Evolutionary conservation across 2,888 invertebrate genomes (phyloP), one percentile per base, ranked within the genome.

Genomic region (Sphaerophoria rueppellii): DNA sequence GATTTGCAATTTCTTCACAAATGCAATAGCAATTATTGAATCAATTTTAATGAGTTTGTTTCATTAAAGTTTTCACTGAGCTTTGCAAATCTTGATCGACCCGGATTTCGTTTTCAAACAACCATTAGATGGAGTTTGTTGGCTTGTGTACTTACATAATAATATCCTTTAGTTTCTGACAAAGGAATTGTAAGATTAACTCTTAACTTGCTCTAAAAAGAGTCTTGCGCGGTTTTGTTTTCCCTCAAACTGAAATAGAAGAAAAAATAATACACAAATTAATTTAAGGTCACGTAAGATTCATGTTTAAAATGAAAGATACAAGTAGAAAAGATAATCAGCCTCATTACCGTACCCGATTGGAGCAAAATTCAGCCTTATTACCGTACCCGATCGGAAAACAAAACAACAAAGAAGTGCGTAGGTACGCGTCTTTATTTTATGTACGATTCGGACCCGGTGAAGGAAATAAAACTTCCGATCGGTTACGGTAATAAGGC

Each of bases 201-300:
- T 80, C 81, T 85, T 73, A 85, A 85, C 80, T 85, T 77, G 81
- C 85, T 85, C 85, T 85, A 63, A 85, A 85, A 85, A 81, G 81
- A 81, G 80, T 85, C 76, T 69, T 60, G 58, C 70, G 76, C 72
- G 73, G 77, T 55, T 48, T 61, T 77, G 72, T 73, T 67, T 76
- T 77, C 70, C 80, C 76, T 85, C 85, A 85, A 77, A 85, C 85
- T 85, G 73, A 85, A 77, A 14, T 4, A 69, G 16, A 40, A 63
- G 12, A 55, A 48, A 43, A 37, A 14, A 71, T 48, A 6, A 4
- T 50, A 57, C 46, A 72, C 6, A 14, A 14, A 4, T 57, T 57
- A 24, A 24, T 24, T 24, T 2, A 24, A 24, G 24, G 24, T 24
- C 24, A 24, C 24, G 24, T 24, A 24, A 24, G 14, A 6, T 34